Conservation (phyloP, 2,113 vertebrate species). For the Pelecanus crispus region DNA sequence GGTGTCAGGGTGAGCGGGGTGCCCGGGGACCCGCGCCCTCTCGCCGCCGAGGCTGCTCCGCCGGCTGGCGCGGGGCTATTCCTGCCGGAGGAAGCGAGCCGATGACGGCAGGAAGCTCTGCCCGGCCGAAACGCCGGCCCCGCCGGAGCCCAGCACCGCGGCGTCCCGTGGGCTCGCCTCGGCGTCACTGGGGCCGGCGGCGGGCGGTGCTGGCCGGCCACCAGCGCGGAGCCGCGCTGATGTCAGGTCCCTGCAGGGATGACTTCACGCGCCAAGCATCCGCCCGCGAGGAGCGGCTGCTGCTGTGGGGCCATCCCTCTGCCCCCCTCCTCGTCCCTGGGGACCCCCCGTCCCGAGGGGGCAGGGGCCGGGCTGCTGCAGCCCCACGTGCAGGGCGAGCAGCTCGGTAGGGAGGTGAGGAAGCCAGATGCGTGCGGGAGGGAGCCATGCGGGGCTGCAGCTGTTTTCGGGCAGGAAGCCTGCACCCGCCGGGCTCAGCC, state of each 20-base stretch:
- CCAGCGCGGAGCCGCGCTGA: neutral
- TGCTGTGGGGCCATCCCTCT: neutral
- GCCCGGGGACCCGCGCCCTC: neutral
- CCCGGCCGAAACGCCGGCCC: neutral
- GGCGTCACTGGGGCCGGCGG: neutral
- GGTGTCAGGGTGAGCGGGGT: neutral
- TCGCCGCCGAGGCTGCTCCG: accelerated
- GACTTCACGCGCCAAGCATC: neutral
- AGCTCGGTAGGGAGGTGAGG: neutral
- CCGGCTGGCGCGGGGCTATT: neutral
- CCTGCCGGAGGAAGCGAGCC: neutral
- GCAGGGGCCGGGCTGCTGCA: neutral
- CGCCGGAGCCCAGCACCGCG: neutral
- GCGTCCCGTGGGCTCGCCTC: neutral
- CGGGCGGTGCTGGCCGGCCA: neutral
- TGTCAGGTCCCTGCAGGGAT: neutral
- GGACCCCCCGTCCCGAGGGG: neutral
- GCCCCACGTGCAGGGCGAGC: neutral
- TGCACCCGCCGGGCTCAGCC: neutral
- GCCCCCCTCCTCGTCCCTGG: neutral
- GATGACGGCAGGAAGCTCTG: neutral
- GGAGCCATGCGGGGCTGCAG: neutral
- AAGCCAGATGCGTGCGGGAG: neutral
- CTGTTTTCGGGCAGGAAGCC: neutral
- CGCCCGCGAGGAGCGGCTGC: neutral